Evolutionary conservation across 1,140 invertebrate species (phyloP).

Genomic region (Bathynomus jamesi): DNA sequence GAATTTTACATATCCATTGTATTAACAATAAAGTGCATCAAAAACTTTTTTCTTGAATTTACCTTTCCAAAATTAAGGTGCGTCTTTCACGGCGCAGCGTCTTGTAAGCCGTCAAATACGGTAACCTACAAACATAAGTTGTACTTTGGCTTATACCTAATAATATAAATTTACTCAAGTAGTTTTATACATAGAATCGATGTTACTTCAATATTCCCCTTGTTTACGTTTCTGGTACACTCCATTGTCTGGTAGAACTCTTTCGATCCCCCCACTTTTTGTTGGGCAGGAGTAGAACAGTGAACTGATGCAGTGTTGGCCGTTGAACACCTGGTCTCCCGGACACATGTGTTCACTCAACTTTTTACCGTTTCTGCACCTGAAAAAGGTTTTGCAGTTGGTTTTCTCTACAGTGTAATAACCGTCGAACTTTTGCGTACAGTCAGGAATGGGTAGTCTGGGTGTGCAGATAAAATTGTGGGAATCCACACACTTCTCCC

Average conservation of each 20-base stretch:
- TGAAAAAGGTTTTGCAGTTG: constrained; percentile 37
- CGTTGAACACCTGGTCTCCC: constrained; percentile 46
- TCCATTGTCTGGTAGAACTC: not conserved
- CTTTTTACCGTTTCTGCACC: constrained; percentile 31
- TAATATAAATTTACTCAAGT: too few species aligned
- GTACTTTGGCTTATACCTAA: not conserved
- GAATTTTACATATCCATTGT: too few species aligned
- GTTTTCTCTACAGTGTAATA: constrained; percentile 36
- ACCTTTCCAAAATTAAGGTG: too few species aligned
- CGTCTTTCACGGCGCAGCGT: too few species aligned
- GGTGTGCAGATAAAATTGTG: constrained; percentile 24
- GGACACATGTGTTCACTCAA: constrained; percentile 36
- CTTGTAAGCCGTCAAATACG: too few species aligned
- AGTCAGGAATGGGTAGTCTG: constrained; percentile 23
- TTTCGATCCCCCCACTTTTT: not conserved
- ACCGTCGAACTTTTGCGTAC: constrained; percentile 34
- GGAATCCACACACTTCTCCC: constrained; percentile 40
- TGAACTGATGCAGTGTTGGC: constrained; percentile 48
- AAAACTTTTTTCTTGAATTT: too few species aligned
- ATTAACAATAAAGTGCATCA: too few species aligned
- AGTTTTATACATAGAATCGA: too few species aligned
- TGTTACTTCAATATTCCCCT: too few species aligned
- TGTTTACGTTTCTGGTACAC: not conserved
- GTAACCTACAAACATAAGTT: too few species aligned
- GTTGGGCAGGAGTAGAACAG: not conserved